A percentile compares a stretch with the other conserved stretches of the same genome.
Conservation (phyloP, 2,797 vertebrate genomes). For the Novumbra hubbsi region DNA sequence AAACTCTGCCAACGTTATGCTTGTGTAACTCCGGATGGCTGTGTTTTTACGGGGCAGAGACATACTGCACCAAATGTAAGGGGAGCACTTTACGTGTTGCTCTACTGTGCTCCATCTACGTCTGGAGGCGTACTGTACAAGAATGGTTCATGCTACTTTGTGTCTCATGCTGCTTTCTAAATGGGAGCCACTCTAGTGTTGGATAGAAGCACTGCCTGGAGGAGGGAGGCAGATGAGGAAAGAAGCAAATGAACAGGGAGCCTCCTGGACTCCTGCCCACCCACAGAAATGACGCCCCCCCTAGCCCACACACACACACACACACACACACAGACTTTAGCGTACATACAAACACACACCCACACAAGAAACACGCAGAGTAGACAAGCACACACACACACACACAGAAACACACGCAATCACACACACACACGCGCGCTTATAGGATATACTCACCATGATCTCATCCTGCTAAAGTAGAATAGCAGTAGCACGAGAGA, state of each 20-base stretch:
- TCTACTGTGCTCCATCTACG: constrained; percentile 2
- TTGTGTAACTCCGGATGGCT: constrained; percentile 20
- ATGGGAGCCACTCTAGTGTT: constrained; percentile 5
- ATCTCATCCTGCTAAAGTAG: constrained; percentile 90
- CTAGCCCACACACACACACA: constrained; percentile 7
- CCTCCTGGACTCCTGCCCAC: constrained; percentile 48
- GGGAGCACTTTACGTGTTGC: background rate
- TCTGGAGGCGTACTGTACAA: background rate
- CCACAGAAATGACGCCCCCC: constrained; percentile 17
- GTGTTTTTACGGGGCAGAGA: background rate
- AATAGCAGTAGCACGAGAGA: constrained; percentile 76
- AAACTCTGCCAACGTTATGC: constrained; percentile 7
- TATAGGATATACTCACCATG: constrained; percentile 88
- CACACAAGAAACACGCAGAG: background rate
- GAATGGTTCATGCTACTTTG: constrained; percentile 4
- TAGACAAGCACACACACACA: constrained; percentile 19
- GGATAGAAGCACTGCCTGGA: constrained; percentile 20
- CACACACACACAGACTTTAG: background rate
- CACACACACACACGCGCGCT: constrained; percentile 20
- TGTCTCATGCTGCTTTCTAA: constrained; percentile 13
- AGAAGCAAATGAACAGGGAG: constrained; percentile 50
- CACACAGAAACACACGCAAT: background rate
- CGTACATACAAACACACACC: background rate
- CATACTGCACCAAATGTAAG: constrained; percentile 9
- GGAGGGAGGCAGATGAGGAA: constrained; percentile 37